These are phyloP conservation scores for Pelodytes ibericus DNA, from an alignment of 2,797 vertebrate genomes.

Conservation along the genomic window DNA sequence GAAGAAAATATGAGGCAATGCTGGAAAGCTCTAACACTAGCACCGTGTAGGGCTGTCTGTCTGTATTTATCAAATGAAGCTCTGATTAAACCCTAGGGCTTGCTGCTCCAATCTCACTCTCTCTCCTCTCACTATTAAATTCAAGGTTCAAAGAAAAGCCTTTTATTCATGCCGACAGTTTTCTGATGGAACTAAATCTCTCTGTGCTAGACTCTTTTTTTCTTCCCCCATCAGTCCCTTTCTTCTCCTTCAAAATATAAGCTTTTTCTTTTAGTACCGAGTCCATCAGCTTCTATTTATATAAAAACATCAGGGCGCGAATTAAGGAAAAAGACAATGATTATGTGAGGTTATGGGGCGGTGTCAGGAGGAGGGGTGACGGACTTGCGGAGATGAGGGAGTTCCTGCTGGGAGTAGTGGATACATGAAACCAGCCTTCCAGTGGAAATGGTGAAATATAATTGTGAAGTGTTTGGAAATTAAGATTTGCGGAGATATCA, in stretches of 20 bases:
- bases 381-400: too few relatives aligned
- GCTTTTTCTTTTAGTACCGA: constrained; percentile 51
- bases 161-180: constrained; percentile 70
- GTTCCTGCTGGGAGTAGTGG: too few relatives aligned
- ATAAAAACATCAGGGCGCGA: constrained; percentile 16
- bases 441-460: too few relatives aligned
- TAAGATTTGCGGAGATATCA: too few relatives aligned
- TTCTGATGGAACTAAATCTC: constrained; percentile 76
- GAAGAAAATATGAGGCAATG: constrained; percentile 48
- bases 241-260: constrained; percentile 62
- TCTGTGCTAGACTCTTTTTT: constrained; percentile 50
- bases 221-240: constrained; percentile 28
- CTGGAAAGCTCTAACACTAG: constrained; percentile 38
- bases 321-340: neutral
- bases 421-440: too few relatives aligned
- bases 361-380: too few relatives aligned
- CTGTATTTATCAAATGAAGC: constrained; percentile 64
- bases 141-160: constrained; percentile 69
- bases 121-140: constrained; percentile 62
- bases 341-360: neutral
- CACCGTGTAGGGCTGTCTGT: constrained; percentile 61
- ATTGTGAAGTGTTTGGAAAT: too few relatives aligned
- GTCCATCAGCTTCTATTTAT: constrained; percentile 56
- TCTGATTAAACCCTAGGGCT: constrained; percentile 69
- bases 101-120: constrained; percentile 57